Percentiles rank a stretch among this genome's conserved stretches.
phyloP scores from a whole-genome alignment of 2,888 invertebrate genomes.

The Melanargia galathea region DNA sequence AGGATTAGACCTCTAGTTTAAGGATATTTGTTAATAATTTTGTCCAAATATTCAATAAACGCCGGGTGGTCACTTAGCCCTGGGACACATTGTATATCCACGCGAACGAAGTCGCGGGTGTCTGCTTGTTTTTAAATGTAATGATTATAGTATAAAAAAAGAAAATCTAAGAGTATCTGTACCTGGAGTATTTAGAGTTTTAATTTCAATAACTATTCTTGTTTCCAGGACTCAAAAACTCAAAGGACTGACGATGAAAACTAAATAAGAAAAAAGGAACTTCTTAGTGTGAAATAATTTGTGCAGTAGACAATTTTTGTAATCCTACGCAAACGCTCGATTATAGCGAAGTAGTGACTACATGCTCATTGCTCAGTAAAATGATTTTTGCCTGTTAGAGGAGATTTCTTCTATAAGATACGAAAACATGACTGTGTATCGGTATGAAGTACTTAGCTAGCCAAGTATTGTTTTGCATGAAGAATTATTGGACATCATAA shows the following conservation, averaged over 20 bases:
- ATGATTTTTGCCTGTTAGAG: not conserved
- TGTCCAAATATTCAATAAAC: too few relatives aligned
- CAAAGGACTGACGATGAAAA: not conserved
- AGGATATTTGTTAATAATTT: too few relatives aligned
- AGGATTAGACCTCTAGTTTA: too few relatives aligned
- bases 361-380: not conserved
- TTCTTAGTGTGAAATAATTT: not conserved
- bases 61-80: too few relatives aligned
- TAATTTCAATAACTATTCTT: not conserved
- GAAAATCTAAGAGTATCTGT: too few relatives aligned
- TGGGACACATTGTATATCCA: too few relatives aligned
- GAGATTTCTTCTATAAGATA: not conserved
- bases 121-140: too few relatives aligned
- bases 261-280: not conserved
- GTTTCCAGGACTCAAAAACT: conserved; percentile 1
- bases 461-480: too few relatives aligned
- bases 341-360: not conserved
- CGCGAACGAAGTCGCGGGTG: too few relatives aligned
- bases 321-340: not conserved
- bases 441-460: too few relatives aligned
- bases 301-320: not conserved
- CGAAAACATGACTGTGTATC: not conserved
- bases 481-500: too few relatives aligned
- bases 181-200: not conserved
- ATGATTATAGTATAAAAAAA: too few relatives aligned